Evolutionary conservation across 2,797 vertebrate genomes (phyloP).

Genomic region (Intellagama lesueurii): DNA sequence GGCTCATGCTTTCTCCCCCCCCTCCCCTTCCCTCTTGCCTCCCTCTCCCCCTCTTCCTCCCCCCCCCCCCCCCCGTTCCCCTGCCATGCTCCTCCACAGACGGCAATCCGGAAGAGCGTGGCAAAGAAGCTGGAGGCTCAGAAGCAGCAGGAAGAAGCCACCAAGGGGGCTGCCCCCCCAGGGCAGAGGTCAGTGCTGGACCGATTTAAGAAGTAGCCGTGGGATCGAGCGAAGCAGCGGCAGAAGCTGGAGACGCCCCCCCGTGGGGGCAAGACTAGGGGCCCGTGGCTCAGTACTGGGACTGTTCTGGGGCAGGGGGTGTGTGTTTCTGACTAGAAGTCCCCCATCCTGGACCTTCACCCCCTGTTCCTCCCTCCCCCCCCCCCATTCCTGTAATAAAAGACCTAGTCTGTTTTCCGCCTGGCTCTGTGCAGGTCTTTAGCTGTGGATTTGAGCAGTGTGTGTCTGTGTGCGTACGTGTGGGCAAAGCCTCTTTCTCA

Average conservation of each 20-base stretch:
- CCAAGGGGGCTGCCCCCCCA: background rate
- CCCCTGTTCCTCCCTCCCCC: background rate
- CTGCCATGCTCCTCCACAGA: background rate
- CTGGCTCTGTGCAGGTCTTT: too few species aligned
- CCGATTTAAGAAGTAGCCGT: conserved; percentile 33
- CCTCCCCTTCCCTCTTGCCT: too few species aligned
- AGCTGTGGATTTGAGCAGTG: too few species aligned
- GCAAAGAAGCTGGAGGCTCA: background rate
- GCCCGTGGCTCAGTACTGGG: too few species aligned
- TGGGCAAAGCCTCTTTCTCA: too few species aligned
- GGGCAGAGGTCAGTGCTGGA: background rate
- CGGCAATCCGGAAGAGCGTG: conserved; percentile 52
- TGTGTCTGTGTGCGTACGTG: too few species aligned
- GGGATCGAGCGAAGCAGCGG: background rate
- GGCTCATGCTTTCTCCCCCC: too few species aligned
- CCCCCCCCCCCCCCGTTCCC: too few species aligned
- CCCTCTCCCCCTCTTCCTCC: too few species aligned
- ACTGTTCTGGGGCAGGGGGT: background rate
- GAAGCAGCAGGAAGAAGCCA: conserved; percentile 56
- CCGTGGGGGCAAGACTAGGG: background rate
- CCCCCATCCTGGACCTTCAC: background rate
- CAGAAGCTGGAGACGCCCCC: background rate
- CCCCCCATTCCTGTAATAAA: background rate
- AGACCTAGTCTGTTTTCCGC: too few species aligned
- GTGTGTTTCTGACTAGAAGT: background rate